A percentile compares a stretch with the other conserved stretches of the same genome.
Evolutionary conservation across 2,797 vertebrate genomes (phyloP).

Genomic region (Pangasius larnaudii): DNA sequence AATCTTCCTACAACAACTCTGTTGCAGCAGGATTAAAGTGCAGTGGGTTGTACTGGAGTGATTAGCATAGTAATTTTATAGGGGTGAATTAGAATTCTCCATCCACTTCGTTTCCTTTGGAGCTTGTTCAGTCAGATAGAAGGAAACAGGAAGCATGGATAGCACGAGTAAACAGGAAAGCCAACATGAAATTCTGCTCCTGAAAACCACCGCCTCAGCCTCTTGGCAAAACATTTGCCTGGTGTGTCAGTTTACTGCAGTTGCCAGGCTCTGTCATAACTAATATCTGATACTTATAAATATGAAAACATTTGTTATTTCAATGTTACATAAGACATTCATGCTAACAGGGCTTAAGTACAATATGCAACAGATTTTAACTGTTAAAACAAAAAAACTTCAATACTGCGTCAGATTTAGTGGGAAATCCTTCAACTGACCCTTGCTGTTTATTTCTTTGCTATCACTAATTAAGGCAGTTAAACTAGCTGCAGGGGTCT

Average conservation of each 20-base stretch:
- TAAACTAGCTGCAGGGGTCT: neutral
- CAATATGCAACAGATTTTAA: neutral
- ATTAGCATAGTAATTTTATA: slow-evolving; percentile 40
- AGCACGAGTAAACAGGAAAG: slow-evolving; percentile 51
- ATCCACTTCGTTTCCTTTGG: slow-evolving; percentile 35
- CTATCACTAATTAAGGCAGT: neutral
- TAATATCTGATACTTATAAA: slow-evolving; percentile 43
- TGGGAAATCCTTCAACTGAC: neutral
- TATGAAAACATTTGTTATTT: neutral
- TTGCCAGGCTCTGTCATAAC: slow-evolving; percentile 47
- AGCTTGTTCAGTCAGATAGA: slow-evolving; percentile 36
- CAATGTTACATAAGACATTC: slow-evolving; percentile 7
- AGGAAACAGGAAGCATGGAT: slow-evolving; percentile 46
- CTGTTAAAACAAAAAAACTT: neutral
- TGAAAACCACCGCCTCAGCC: slow-evolving; percentile 39
- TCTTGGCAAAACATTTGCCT: slow-evolving; percentile 44
- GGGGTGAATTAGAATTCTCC: slow-evolving; percentile 29
- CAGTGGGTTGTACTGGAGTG: slow-evolving; percentile 1
- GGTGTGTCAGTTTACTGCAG: slow-evolving; percentile 47
- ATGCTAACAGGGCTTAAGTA: neutral
- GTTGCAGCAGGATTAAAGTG: slow-evolving; percentile 20
- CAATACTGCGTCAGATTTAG: neutral
- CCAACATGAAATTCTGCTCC: slow-evolving; percentile 42
- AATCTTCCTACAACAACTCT: slow-evolving; percentile 10
- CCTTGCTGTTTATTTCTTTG: slow-evolving; percentile 1